Evolutionary conservation across 2,797 vertebrate species (phyloP).

Genomic region (Hoplostethus mediterraneus): DNA sequence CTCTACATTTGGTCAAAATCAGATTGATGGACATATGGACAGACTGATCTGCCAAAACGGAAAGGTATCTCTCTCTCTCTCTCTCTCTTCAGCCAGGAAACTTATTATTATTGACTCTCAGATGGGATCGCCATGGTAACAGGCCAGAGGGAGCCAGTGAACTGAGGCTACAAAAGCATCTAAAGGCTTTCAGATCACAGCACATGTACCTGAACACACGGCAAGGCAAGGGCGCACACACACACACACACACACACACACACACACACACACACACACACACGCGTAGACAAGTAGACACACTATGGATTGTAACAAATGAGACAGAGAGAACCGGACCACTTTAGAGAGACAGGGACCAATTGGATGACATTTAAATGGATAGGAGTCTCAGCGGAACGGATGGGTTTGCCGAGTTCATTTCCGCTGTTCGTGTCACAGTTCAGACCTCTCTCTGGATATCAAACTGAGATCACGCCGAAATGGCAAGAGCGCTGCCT

Average conservation of each 20-base stretch:
- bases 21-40: too few relatives aligned
- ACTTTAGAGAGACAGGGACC: constrained; percentile 39
- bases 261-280: constrained; percentile 28
- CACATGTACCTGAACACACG: constrained; percentile 34
- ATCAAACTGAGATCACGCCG: constrained; percentile 56
- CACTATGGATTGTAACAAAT: constrained; percentile 8
- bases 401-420: constrained; percentile 41
- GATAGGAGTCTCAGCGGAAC: constrained; percentile 43
- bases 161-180: constrained; percentile 41
- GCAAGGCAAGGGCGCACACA: constrained; percentile 16
- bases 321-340: constrained; percentile 30
- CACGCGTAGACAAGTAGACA: not conserved
- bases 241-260: constrained; percentile 10
- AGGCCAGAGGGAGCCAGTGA: constrained; percentile 56
- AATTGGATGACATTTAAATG: constrained; percentile 67
- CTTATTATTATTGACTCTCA: constrained; percentile 64
- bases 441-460: constrained; percentile 42
- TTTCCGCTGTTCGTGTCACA: constrained; percentile 46
- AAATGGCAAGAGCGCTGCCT: constrained; percentile 48
- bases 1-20: too few relatives aligned
- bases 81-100: constrained; percentile 39
- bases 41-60: not conserved
- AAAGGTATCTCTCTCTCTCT: not conserved
- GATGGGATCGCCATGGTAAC: constrained; percentile 75
- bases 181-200: constrained; percentile 34